Base-by-base conservation (phyloP, 2,797 vertebrate species). In the Falco novaeseelandiae region DNA sequence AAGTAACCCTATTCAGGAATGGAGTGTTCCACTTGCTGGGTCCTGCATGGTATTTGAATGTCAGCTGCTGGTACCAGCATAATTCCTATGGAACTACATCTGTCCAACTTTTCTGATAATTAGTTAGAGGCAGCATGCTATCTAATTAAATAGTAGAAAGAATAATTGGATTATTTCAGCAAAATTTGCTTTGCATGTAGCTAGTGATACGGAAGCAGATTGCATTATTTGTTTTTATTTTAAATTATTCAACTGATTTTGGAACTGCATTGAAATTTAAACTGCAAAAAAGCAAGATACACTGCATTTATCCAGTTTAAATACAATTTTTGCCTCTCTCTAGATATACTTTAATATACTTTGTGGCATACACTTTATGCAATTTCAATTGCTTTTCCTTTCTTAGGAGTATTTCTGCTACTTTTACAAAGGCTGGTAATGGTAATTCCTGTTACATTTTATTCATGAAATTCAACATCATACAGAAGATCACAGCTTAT, bases 381-480 rank as follows among this genome's bases (percentile, higher is more conserved):
- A 40, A 69, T 96, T 88, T 82, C 61, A 86, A 14, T 65, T 70
- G 34, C 26, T 86, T 71, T 92, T 86, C 26, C 36, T 88, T 91
- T 83, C 69, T 86, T 87, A 52, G 32, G 63, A 38, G 7, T 78
- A 77, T 91, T 96, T 89, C 70, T 82, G 14, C 71, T 90, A 21
- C n/a, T 87, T 91, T 73, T 87, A 66, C 15, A 82, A 79, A 83
- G 48, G 30, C 10, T 71, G 36, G 21, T 94, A 94, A 87, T 62
- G 32, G 38, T 84, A 87, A 92, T 83, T 89, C 38, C 86, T 74
- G 13, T 70, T 86, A 38, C 44, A 91, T 91, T 87, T 87, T 90
- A 84, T 94, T 94, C 20, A 85, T 70, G 34, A 95, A 84, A 95
- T 84, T 88, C 84, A 84, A 38, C 34, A 81, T 74, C 52, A 83